phyloP scores from a whole-genome alignment of 2,113 vertebrate species.

The Misgurnus anguillicaudatus region DNA sequence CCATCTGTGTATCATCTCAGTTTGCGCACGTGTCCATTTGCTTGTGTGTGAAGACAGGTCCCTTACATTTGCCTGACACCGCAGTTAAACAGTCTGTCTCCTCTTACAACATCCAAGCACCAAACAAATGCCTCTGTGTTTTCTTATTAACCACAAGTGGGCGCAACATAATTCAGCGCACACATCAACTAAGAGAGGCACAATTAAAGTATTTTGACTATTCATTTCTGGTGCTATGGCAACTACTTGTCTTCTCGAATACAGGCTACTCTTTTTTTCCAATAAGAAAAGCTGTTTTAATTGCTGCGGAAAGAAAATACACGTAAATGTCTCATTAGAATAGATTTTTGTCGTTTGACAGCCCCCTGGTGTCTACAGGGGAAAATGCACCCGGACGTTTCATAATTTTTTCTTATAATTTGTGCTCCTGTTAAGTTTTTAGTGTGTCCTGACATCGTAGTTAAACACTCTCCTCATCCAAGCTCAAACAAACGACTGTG shows the following conservation, averaged over 20 bases:
- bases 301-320: too few relatives aligned
- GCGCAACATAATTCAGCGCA: neutral
- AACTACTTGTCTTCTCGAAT: neutral
- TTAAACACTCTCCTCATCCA: too few relatives aligned
- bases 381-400: neutral
- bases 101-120: conserved; percentile 12
- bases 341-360: too few relatives aligned
- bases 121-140: conserved; percentile 19
- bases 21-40: neutral
- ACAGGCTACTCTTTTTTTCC: neutral
- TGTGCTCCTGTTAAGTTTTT: too few relatives aligned
- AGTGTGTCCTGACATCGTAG: too few relatives aligned
- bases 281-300: too few relatives aligned
- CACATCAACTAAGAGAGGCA: neutral
- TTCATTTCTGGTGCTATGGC: neutral
- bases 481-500: too few relatives aligned
- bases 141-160: conserved; percentile 5
- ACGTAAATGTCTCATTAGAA: too few relatives aligned
- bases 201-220: neutral
- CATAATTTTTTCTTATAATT: neutral
- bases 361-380: neutral
- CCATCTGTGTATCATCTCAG: neutral
- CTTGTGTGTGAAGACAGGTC: conserved; percentile 10
- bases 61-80: neutral
- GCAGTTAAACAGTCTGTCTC: neutral